Evolutionary conservation across 2,888 invertebrate genomes (phyloP), one percentile per base, ranked within the genome.

Genomic region (Actias luna): DNA sequence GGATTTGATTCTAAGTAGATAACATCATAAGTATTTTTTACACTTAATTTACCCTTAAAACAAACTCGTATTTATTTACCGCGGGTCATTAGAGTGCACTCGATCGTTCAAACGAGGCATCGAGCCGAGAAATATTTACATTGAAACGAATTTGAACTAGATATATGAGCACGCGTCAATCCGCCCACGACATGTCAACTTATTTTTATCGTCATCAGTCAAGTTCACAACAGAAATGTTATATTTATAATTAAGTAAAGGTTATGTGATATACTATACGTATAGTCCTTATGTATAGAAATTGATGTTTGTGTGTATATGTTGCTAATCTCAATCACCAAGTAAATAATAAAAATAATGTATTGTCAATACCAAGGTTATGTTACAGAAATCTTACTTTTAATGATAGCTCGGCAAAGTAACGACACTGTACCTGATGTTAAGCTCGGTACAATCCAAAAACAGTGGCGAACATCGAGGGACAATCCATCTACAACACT

Each of bases 151-250:
- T 69, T 67, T 64, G 62, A 66, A 63, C 61, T 59, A 58, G 67
- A 71, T 71, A n/a, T n/a, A 70, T 71, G 73, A 73, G 69, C 71
- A 69, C 64, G 64, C 69, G 71, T 72, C 69, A 70, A 61, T 63
- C 68, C 64, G 65, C 76, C 76, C 75, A 77, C 78, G 73, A 67
- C 59, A 58, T 73, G 74, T 73, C 73, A 71, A 42, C 58, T 57
- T 42, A 42, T 58, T 62, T 62, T 58, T 62, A 42, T 62, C 33
- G 31, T 16, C 42, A 33, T 58, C 42, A 22, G 58, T 62, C 58
- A 42, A 57, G 29, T 29, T 29, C 55, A 29, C 16, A 55, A 55
- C 29, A 29, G 55, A 29, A 55, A 29, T 29, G 29, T 55, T 29
- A 50, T 50, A 50, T 50, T 50, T 50, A 50, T 25, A 2, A 22